A percentile compares a stretch with the other conserved stretches of the same genome.
Conservation (phyloP, 2,113 vertebrate genomes). For the Enhydra lutris region DNA sequence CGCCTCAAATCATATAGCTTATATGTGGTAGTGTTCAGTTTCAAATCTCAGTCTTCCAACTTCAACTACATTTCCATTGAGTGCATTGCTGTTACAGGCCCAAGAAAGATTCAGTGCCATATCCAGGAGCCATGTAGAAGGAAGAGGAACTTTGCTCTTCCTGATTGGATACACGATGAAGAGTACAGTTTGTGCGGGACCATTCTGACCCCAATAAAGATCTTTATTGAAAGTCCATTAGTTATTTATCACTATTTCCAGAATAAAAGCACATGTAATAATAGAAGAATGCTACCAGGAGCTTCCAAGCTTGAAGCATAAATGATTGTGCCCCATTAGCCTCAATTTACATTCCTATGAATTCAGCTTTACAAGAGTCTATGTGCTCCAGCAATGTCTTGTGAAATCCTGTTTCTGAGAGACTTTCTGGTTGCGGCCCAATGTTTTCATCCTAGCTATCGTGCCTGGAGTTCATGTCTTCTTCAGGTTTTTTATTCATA, state of each 20-base stretch:
- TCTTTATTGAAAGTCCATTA: conserved; percentile 1
- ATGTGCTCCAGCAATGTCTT: background rate
- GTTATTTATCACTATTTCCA: background rate
- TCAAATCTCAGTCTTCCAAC: background rate
- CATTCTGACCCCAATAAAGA: conserved; percentile 15
- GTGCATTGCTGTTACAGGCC: background rate
- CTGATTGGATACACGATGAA: background rate
- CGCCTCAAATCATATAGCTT: background rate
- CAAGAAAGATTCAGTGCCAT: background rate
- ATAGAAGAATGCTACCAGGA: conserved; percentile 9
- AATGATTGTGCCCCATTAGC: background rate
- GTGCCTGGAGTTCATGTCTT: background rate
- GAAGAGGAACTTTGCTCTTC: background rate
- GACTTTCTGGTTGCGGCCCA: background rate
- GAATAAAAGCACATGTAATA: background rate
- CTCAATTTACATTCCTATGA: background rate
- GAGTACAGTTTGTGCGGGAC: background rate
- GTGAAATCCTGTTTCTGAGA: background rate
- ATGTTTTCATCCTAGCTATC: background rate
- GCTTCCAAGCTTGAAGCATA: background rate
- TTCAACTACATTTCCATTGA: background rate
- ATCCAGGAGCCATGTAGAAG: background rate
- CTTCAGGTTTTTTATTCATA: background rate
- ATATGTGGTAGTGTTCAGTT: background rate
- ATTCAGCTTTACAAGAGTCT: background rate